A percentile compares a stretch with the other conserved stretches of the same genome.
These are phyloP conservation scores for Epinephelus moara DNA, from an alignment of 2,113 vertebrate species.

Conservation along the genomic window DNA sequence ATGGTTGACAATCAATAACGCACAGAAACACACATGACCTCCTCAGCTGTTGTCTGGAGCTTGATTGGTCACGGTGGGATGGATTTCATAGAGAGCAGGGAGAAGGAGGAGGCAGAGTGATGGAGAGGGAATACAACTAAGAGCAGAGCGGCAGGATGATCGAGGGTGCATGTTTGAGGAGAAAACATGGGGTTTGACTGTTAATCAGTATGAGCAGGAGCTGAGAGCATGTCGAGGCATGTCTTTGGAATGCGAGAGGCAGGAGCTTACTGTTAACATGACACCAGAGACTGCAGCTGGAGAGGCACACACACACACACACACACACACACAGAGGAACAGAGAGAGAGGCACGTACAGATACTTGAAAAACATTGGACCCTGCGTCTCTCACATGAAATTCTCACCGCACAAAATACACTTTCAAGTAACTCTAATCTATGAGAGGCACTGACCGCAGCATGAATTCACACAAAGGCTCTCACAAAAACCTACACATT, in stretches of 20 bases:
- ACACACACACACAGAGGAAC: not conserved
- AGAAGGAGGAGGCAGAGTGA: not conserved
- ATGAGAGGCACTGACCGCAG: not conserved
- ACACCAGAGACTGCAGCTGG: slow-evolving; percentile 70
- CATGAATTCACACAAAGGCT: slow-evolving; percentile 1
- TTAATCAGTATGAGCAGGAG: slow-evolving; percentile 13
- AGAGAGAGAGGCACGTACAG: not conserved
- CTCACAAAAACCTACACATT: slow-evolving; percentile 16
- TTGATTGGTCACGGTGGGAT: slow-evolving; percentile 62
- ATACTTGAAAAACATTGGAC: slow-evolving; percentile 15
- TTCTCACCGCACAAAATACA: slow-evolving; percentile 5
- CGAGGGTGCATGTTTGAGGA: not conserved
- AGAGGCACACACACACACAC: slow-evolving; percentile 26
- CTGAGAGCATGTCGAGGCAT: slow-evolving; percentile 61
- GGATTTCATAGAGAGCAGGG: slow-evolving; percentile 10
- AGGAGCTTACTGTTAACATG: slow-evolving; percentile 60
- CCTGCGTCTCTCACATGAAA: not conserved
- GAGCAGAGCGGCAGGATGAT: not conserved
- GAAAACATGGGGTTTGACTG: slow-evolving; percentile 20
- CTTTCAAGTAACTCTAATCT: slow-evolving; percentile 14
- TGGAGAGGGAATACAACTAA: slow-evolving; percentile 5
- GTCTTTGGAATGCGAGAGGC: slow-evolving; percentile 71
- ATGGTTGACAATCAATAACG: not conserved
- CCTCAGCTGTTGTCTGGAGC: slow-evolving; percentile 60
- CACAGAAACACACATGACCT: not conserved